A percentile compares a stretch with the other conserved stretches of the same genome.
phyloP scores from a whole-genome alignment of 2,888 invertebrate genomes.

The Drosophila rellima region DNA sequence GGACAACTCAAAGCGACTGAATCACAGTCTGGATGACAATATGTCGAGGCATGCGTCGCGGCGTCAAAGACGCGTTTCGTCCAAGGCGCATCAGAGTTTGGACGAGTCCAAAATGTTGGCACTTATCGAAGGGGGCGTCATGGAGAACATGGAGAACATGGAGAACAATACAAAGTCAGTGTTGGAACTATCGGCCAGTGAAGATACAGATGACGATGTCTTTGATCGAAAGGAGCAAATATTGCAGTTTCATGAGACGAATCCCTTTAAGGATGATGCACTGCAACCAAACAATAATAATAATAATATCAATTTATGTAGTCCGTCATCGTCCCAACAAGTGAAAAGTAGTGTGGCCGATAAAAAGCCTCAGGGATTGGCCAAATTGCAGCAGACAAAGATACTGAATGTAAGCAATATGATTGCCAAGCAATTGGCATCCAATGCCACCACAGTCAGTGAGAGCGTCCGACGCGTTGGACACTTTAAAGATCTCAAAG shows the following conservation, averaged over 20 bases:
- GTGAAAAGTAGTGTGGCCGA: conserved; percentile 20
- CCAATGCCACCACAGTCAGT: conserved; percentile 73
- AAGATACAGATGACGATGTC: conserved; percentile 78
- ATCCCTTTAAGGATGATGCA: conserved; percentile 84
- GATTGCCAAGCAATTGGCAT: conserved; percentile 82
- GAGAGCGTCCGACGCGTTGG: conserved; percentile 83
- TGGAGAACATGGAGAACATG: conserved; percentile 53
- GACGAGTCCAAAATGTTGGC: conserved; percentile 88
- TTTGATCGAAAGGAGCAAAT: conserved; percentile 60
- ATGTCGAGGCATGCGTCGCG: conserved; percentile 81
- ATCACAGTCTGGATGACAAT: conserved; percentile 92
- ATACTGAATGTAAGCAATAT: conserved; percentile 83
- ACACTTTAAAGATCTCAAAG: conserved; percentile 87
- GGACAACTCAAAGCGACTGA: conserved; percentile 88
- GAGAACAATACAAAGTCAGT: conserved; percentile 20
- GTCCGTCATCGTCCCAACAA: conserved; percentile 60
- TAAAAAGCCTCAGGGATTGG: conserved; percentile 58
- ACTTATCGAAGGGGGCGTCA: conserved; percentile 77
- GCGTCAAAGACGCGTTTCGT: conserved; percentile 84
- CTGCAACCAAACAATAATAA: conserved; percentile 40
- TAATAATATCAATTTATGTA: conserved; percentile 45
- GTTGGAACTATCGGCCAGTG: conserved; percentile 48
- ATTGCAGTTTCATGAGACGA: conserved; percentile 83
- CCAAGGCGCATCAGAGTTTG: conserved; percentile 89
- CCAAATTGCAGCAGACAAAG: conserved; percentile 80